phyloP scores from a whole-genome alignment of 2,797 vertebrate genomes.

The Poeciliopsis paucimaculata region DNA sequence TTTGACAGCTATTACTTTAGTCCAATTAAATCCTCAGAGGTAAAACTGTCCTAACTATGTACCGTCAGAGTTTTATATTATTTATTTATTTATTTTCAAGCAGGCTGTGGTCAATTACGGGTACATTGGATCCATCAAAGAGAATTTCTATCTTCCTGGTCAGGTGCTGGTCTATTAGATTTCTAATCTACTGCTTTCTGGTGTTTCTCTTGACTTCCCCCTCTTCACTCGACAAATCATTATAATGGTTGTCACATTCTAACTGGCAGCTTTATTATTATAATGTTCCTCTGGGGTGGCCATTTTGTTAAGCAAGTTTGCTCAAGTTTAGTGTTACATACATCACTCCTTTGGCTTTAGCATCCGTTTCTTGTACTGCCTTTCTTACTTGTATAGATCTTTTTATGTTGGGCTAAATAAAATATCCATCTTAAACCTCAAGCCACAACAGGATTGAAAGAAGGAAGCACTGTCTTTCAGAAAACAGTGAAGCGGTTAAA shows the following conservation, averaged over 20 bases:
- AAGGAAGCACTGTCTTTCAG: neutral
- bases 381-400: neutral
- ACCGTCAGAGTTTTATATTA: neutral
- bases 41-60: neutral
- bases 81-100: neutral
- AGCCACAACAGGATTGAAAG: neutral
- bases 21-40: neutral
- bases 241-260: neutral
- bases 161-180: neutral
- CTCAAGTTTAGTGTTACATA: neutral
- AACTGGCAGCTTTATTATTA: neutral
- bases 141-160: neutral
- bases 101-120: neutral
- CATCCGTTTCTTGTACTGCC: neutral
- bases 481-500: neutral
- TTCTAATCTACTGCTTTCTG: neutral
- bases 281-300: neutral
- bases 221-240: neutral
- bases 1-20: neutral
- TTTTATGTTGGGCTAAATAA: neutral
- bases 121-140: neutral
- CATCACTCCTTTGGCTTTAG: neutral
- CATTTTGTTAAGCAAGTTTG: neutral
- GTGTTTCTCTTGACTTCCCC: neutral
- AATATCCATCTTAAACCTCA: conserved; percentile 1